A percentile compares a stretch with the other conserved stretches of the same genome.
Conservation (phyloP, 1,140 invertebrate species). For the Lineus longissimus region DNA sequence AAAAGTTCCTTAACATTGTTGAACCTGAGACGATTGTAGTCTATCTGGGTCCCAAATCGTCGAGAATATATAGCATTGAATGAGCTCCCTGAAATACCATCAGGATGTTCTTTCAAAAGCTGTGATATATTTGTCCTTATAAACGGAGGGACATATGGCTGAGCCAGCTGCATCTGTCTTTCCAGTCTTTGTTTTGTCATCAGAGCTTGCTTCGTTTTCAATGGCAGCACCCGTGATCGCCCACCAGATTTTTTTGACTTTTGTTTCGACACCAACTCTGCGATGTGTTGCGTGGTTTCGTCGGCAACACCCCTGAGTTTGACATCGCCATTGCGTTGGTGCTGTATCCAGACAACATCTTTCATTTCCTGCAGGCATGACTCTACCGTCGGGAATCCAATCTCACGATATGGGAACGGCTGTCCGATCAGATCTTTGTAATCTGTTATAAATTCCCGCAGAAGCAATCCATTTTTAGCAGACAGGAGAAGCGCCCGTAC, state of each 20-base stretch:
- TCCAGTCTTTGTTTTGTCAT: neutral
- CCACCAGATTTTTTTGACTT: slow-evolving; percentile 29
- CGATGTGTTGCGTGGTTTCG: slow-evolving; percentile 35
- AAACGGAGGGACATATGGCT: neutral
- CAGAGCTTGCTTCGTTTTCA: neutral
- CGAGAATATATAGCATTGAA: slow-evolving; percentile 31
- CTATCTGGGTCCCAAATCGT: slow-evolving; percentile 30
- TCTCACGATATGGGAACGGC: slow-evolving; percentile 25
- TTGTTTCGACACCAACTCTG: slow-evolving; percentile 38
- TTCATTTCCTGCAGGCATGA: slow-evolving; percentile 36
- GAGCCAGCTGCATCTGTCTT: neutral
- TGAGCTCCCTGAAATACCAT: neutral
- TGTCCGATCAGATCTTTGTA: slow-evolving; percentile 31
- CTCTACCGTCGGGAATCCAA: slow-evolving; percentile 32
- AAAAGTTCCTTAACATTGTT: slow-evolving; percentile 23
- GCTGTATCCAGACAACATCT: slow-evolving; percentile 29
- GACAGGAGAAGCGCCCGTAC: slow-evolving; percentile 37
- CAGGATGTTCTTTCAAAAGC: slow-evolving; percentile 27
- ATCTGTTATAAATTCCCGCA: slow-evolving; percentile 32
- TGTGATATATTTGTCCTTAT: neutral
- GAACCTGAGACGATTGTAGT: slow-evolving; percentile 12
- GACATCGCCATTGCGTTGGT: slow-evolving; percentile 24
- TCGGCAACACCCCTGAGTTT: slow-evolving; percentile 31
- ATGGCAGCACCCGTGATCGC: neutral
- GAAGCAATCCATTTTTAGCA: slow-evolving; percentile 31